Evolutionary conservation across 2,113 vertebrate species (phyloP).

Genomic region (Lasiurus cinereus): DNA sequence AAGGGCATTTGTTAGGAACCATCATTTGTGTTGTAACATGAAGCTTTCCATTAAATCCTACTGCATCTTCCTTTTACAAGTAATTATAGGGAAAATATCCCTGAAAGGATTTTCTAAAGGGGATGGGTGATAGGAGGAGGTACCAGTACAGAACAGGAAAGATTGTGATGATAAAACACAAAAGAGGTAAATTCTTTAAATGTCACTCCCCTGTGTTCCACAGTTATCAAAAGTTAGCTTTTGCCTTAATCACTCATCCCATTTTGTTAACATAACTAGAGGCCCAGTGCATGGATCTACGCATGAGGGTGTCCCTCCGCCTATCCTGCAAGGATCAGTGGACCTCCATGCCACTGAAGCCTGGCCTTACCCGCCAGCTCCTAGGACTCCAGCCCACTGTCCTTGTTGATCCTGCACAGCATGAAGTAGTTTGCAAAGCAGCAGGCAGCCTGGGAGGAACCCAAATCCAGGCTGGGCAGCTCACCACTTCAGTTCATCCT

Average conservation of each 20-base stretch:
- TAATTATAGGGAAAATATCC: neutral
- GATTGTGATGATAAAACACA: neutral
- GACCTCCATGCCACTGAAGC: too few relatives aligned
- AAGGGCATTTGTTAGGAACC: neutral
- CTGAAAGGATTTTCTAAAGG: neutral
- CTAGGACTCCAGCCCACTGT: too few relatives aligned
- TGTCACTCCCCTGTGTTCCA: neutral
- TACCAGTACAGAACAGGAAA: neutral
- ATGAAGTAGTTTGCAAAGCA: too few relatives aligned
- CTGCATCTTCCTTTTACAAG: neutral
- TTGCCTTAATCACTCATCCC: neutral
- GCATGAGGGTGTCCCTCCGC: too few relatives aligned
- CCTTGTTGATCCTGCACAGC: too few relatives aligned
- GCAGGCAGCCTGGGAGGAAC: too few relatives aligned
- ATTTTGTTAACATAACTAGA: neutral
- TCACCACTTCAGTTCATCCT: too few relatives aligned
- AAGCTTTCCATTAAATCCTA: neutral
- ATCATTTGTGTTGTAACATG: neutral
- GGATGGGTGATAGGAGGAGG: neutral
- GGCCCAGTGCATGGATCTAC: too few relatives aligned
- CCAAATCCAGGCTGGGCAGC: too few relatives aligned
- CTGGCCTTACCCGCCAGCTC: too few relatives aligned
- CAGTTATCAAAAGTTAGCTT: neutral
- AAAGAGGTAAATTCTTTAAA: neutral
- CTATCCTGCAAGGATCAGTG: too few relatives aligned